phyloP scores from a whole-genome alignment of 2,113 vertebrate genomes.

The Ptilonorhynchus violaceus region DNA sequence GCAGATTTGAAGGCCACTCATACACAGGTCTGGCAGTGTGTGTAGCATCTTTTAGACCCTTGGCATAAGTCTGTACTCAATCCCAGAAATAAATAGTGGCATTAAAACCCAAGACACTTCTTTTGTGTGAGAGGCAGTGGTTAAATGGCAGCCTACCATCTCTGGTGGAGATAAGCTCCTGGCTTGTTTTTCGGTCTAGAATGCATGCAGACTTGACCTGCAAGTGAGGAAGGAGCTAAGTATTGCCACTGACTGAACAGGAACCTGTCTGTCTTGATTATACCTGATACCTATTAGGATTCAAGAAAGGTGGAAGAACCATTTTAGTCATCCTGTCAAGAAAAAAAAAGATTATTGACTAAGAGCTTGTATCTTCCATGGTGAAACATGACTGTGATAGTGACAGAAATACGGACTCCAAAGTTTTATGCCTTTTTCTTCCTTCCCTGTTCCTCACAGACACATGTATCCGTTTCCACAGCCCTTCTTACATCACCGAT shows the following conservation, averaged over 20 bases:
- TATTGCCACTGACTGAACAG: not conserved
- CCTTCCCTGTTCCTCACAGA: not conserved
- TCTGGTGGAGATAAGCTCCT: not conserved
- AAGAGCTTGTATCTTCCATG: not conserved
- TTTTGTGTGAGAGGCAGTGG: not conserved
- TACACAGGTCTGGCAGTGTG: not conserved
- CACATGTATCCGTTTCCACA: not conserved
- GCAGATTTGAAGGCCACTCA: not conserved
- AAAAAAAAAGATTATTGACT: not conserved
- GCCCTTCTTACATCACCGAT: not conserved
- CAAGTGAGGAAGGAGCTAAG: not conserved
- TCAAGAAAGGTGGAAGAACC: not conserved
- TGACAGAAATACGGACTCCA: not conserved
- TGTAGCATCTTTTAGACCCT: not conserved
- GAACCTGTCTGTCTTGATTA: not conserved
- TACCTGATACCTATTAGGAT: not conserved
- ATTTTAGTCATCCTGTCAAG: not conserved
- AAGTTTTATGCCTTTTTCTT: not conserved
- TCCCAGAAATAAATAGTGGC: not conserved
- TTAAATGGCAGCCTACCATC: not conserved
- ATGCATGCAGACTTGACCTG: not conserved
- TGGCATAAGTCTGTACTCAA: not conserved
- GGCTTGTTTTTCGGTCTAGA: not conserved
- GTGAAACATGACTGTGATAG: not conserved
- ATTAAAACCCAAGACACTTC: not conserved